A percentile compares a stretch with the other conserved stretches of the same genome.
These are phyloP conservation scores for Microctenopoma steveboyesi DNA, from an alignment of 2,797 vertebrate genomes.

Conservation along the genomic window DNA sequence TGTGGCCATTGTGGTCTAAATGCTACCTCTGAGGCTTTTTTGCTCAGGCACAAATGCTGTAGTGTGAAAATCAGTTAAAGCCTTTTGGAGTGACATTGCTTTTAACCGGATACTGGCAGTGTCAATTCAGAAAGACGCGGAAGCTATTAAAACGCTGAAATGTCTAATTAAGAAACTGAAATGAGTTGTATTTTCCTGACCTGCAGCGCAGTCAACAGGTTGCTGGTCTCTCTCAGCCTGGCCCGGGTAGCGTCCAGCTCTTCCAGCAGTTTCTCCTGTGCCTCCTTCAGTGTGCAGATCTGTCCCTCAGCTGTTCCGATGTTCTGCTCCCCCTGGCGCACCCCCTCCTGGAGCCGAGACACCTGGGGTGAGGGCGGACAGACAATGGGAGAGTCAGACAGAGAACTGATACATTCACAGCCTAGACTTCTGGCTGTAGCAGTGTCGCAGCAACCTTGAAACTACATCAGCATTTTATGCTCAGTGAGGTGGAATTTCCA, in stretches of 20 bases:
- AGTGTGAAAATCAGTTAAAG: constrained; percentile 19
- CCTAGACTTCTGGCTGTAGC: constrained; percentile 24
- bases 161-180: no score
- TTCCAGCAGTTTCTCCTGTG: constrained; percentile 93
- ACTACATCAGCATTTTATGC: constrained; percentile 47
- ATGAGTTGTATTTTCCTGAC: constrained; percentile 69
- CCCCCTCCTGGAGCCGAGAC: constrained; percentile 87
- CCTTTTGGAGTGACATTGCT: constrained; percentile 18
- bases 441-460: constrained; percentile 32
- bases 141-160: no score
- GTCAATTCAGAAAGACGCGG: constrained; percentile 1
- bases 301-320: constrained; percentile 90
- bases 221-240: constrained; percentile 92
- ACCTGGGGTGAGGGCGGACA: constrained; percentile 77
- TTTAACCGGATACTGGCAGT: background rate
- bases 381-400: background rate
- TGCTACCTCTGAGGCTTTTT: constrained; percentile 8
- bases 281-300: constrained; percentile 92
- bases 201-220: constrained; percentile 91
- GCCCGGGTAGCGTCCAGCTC: constrained; percentile 92
- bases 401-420: background rate
- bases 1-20: background rate
- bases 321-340: constrained; percentile 91
- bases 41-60: constrained; percentile 5
- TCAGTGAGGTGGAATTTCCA: constrained; percentile 40